Base-by-base conservation (phyloP, 2,113 vertebrate species). In the Osmerus eperlanus region DNA sequence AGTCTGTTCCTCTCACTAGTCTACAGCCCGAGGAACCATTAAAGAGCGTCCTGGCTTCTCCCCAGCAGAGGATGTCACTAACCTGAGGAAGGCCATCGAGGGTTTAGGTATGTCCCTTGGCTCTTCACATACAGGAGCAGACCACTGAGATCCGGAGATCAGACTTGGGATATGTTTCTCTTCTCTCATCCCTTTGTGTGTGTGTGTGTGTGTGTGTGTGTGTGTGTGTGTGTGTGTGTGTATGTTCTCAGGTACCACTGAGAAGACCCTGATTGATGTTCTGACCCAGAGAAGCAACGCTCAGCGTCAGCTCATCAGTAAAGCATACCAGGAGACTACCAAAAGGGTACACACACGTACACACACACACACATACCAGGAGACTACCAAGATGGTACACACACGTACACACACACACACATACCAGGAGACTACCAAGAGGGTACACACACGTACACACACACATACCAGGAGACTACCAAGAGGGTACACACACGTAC, bases 301-400 rank as follows among this genome's bases (percentile, higher is more conserved):
- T 19, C 95, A 96, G 82, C 88, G 95, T 0, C 95, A 94, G 83
- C 82, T 92, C 60, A 94, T 95, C 4, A 85, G 74, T 3, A 89
- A 84, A 66, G 90, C 92, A 2, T 97, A 95, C 71, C 82, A 91
- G 47, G 89, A 90, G 9, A 82, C 87, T 0, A 89, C 91, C 19
- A 92, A 91, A 60, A 90, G 88, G 92, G 95, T 97, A 86, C 12
- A 2, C 15, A 1, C 11, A 64, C 15, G 18, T 36, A 9, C 21
- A 23, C 23, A 86, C 12, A 2, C 15, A 1, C 11, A 65, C 15
- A 23, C 92, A 2, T 97, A 95, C 71, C 82, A 91, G 47, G 89
- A 90, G 9, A 82, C 87, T 0, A 89, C 91, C 19, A 92, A 91
- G 61, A 90, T 88, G 92, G 95, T 23, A 23, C 23, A 23, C 23